Conservation (phyloP, 1,140 invertebrate species). For the Achatina immaculata region DNA sequence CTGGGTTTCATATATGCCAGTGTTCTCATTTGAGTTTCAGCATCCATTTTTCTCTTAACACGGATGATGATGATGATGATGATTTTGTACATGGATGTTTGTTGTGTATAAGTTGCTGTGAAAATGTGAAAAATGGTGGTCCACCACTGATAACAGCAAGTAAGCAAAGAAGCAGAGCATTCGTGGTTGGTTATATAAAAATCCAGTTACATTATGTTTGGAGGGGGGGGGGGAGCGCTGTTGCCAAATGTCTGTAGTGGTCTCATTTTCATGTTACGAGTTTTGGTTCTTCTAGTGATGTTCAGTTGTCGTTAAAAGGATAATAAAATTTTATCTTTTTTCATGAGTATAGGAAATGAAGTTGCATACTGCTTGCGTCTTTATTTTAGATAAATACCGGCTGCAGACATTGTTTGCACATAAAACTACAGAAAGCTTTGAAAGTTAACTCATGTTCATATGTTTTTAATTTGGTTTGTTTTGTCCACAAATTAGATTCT, state of each 20-base stretch:
- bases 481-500: too few relatives aligned
- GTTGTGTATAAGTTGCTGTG: slow-evolving; percentile 14
- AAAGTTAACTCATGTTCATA: neutral
- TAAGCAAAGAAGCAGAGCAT: neutral
- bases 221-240: neutral
- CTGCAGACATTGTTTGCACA: neutral
- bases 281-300: neutral
- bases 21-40: neutral
- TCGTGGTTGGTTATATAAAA: neutral
- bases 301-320: neutral
- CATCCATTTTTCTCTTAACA: neutral
- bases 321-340: neutral
- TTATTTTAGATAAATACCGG: neutral
- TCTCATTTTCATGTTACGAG: slow-evolving; percentile 10
- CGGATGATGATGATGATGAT: neutral
- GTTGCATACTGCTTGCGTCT: neutral
- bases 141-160: neutral
- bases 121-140: slow-evolving; percentile 12
- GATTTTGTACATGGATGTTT: slow-evolving; percentile 15
- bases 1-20: neutral
- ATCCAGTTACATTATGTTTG: neutral
- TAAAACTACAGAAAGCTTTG: neutral
- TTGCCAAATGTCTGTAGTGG: slow-evolving; percentile 13
- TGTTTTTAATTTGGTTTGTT: too few relatives aligned
- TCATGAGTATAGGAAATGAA: neutral